Evolutionary conservation across 2,113 vertebrate species (phyloP).

Genomic region (Axis porcinus): DNA sequence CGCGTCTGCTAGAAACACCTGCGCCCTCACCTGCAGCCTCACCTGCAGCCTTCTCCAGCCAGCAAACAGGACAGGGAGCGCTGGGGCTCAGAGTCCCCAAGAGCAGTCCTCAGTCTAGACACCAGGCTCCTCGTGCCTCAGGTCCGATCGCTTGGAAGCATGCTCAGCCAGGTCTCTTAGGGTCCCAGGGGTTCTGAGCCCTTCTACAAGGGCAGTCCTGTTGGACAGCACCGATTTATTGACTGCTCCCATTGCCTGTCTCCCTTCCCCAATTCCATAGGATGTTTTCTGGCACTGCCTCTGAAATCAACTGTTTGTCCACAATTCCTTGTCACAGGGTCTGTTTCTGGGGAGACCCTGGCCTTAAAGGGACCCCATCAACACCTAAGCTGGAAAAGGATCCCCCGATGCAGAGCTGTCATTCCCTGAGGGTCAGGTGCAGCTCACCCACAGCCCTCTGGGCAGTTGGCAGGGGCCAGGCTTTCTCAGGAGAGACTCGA

Average conservation of each 20-base stretch:
- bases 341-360: neutral
- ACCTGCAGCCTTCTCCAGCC: neutral
- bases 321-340: neutral
- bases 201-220: neutral
- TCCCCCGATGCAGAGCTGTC: fast-evolving
- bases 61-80: neutral
- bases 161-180: neutral
- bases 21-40: fast-evolving
- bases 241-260: neutral
- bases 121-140: fast-evolving
- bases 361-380: neutral
- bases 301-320: neutral
- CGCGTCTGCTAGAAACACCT: neutral
- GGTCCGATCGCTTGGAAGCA: neutral
- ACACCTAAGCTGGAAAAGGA: neutral
- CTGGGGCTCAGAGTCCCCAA: neutral
- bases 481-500: neutral
- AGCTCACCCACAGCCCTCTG: neutral
- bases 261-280: neutral
- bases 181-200: too few species aligned
- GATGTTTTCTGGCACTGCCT: neutral
- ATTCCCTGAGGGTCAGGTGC: too few species aligned
- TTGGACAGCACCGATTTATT: fast-evolving
- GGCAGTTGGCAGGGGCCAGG: neutral
- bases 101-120: neutral